Percentiles rank a stretch among this genome's conserved stretches.
These are phyloP conservation scores for Corvus cornix DNA, from an alignment of 2,113 vertebrate genomes.

Conservation along the genomic window DNA sequence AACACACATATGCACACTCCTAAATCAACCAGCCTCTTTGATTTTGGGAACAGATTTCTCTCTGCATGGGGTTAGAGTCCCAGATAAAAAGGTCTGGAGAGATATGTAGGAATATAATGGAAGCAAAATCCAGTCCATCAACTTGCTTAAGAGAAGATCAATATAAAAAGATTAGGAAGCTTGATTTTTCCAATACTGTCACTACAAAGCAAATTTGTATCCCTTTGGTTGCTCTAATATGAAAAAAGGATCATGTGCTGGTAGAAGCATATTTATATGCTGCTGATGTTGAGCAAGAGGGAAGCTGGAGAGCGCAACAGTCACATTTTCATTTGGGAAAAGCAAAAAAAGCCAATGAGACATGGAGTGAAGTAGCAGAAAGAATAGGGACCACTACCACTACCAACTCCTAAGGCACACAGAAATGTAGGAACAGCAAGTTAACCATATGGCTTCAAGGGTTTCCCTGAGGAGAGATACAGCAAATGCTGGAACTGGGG, in stretches of 20 bases:
- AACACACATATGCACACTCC: not conserved
- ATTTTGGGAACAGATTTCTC: not conserved
- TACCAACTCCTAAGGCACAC: not conserved
- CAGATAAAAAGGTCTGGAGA: not conserved
- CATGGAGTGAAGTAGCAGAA: not conserved
- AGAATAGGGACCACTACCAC: not conserved
- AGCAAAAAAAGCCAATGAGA: not conserved
- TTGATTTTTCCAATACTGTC: not conserved
- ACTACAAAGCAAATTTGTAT: not conserved
- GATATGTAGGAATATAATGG: not conserved
- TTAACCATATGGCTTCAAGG: not conserved
- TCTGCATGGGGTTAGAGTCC: not conserved
- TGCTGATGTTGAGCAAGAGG: not conserved
- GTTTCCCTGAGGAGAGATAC: not conserved
- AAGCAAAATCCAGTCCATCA: not conserved
- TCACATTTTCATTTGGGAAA: not conserved
- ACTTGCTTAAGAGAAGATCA: not conserved
- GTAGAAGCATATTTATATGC: not conserved
- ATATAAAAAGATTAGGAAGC: not conserved
- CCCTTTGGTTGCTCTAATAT: not conserved
- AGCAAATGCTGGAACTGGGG: not conserved
- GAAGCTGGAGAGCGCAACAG: not conserved
- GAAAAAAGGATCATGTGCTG: not conserved
- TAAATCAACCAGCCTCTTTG: not conserved
- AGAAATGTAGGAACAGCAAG: not conserved